Evolutionary conservation across 2,888 invertebrate genomes (phyloP).

Genomic region (Sarcophaga carnaria): DNA sequence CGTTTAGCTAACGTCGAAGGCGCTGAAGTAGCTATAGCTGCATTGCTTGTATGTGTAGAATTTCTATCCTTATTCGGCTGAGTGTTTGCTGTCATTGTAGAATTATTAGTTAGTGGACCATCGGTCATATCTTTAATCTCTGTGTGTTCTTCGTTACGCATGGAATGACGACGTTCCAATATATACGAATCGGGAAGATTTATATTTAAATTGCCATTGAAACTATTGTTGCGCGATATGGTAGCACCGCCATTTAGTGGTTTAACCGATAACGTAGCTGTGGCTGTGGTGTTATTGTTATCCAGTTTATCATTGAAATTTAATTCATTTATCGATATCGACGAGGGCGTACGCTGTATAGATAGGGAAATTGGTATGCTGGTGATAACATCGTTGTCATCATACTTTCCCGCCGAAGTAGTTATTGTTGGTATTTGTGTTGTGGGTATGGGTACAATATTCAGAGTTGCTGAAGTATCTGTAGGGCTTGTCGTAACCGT

Average conservation of each 20-base stretch:
- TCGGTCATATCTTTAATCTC: constrained; percentile 51
- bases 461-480: constrained; percentile 78
- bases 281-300: constrained; percentile 66
- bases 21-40: constrained; percentile 75
- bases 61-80: constrained; percentile 45
- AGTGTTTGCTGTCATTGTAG: constrained; percentile 6
- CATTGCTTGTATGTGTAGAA: constrained; percentile 9
- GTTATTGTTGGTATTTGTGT: constrained; percentile 77
- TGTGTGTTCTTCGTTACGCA: constrained; percentile 73
- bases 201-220: constrained; percentile 76
- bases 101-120: neutral
- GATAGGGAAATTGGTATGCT: constrained; percentile 79
- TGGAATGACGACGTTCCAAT: constrained; percentile 76
- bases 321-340: constrained; percentile 76
- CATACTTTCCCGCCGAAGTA: constrained; percentile 75
- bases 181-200: constrained; percentile 74
- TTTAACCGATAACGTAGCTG: constrained; percentile 76
- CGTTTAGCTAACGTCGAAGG: constrained; percentile 80
- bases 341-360: constrained; percentile 77
- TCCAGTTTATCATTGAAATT: constrained; percentile 61
- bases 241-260: constrained; percentile 73
- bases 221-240: constrained; percentile 79
- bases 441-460: constrained; percentile 77
- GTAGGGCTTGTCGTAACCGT: constrained; percentile 77
- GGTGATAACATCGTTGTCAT: constrained; percentile 75